Percentiles rank a stretch among this genome's conserved stretches.
Evolutionary conservation across 2,113 vertebrate species (phyloP).

Genomic region (Caranx ignobilis): DNA sequence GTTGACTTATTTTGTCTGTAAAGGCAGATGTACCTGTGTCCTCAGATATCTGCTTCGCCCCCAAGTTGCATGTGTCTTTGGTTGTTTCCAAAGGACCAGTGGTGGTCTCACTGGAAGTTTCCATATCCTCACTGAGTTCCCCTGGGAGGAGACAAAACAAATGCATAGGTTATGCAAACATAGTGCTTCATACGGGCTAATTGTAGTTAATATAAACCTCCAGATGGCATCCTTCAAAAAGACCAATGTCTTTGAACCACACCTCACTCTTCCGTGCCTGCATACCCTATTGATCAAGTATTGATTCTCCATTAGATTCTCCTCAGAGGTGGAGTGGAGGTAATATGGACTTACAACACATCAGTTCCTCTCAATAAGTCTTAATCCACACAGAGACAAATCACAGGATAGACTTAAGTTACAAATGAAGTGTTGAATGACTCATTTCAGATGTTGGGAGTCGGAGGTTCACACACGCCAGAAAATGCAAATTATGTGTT

Average conservation of each 20-base stretch:
- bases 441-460: conserved; percentile 39
- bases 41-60: conserved; percentile 86
- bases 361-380: conserved; percentile 69
- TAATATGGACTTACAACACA: conserved; percentile 79
- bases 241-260: conserved; percentile 67
- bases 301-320: conserved; percentile 86
- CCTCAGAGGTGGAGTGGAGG: conserved; percentile 79
- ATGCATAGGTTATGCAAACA: conserved; percentile 56
- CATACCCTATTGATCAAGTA: conserved; percentile 81
- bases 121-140: conserved; percentile 90
- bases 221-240: conserved; percentile 63
- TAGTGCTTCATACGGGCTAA: conserved; percentile 30
- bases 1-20: neutral
- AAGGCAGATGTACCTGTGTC: conserved; percentile 84
- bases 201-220: conserved; percentile 54
- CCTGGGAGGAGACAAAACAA: conserved; percentile 80
- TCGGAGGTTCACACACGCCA: neutral
- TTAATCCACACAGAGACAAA: conserved; percentile 67
- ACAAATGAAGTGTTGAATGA: conserved; percentile 40
- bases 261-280: conserved; percentile 73
- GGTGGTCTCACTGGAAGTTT: conserved; percentile 87
- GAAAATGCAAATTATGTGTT: conserved; percentile 22
- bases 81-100: conserved; percentile 89
- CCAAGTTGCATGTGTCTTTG: conserved; percentile 88
- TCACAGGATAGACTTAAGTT: conserved; percentile 48